phyloP scores from a whole-genome alignment of 2,888 invertebrate genomes.

The Linnaemya vulpina region DNA sequence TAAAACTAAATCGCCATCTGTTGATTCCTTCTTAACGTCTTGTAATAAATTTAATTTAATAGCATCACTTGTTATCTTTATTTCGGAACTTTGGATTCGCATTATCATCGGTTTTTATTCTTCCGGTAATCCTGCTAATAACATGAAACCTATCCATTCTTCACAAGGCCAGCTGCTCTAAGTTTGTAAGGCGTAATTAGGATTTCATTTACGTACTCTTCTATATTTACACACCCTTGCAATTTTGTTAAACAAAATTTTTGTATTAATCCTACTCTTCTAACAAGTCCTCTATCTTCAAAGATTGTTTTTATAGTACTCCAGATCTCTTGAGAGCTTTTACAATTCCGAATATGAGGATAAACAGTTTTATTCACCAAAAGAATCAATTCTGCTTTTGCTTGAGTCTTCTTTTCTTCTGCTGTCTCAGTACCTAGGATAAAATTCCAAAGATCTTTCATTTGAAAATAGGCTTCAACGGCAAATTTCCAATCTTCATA shows the following conservation, averaged over 20 bases:
- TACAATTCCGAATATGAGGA: slow-evolving; percentile 11
- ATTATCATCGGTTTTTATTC: slow-evolving; percentile 33
- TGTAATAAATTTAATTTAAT: slow-evolving; percentile 1
- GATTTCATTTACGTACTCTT: slow-evolving; percentile 46
- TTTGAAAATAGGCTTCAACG: slow-evolving; percentile 48
- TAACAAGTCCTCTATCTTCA: slow-evolving; percentile 38
- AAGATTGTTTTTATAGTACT: neutral
- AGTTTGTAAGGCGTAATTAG: slow-evolving; percentile 35
- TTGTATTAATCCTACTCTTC: slow-evolving; percentile 50
- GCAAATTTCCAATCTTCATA: slow-evolving; percentile 55
- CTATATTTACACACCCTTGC: slow-evolving; percentile 30
- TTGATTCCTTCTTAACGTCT: slow-evolving; percentile 16
- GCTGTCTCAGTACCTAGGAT: slow-evolving; percentile 36
- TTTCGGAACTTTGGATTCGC: slow-evolving; percentile 32
- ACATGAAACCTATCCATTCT: slow-evolving; percentile 51
- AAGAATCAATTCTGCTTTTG: no score
- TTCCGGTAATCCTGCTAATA: slow-evolving; percentile 49
- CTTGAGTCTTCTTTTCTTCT: slow-evolving; percentile 35
- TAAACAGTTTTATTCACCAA: slow-evolving; percentile 41
- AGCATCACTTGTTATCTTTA: slow-evolving; percentile 17
- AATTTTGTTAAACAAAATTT: slow-evolving; percentile 54
- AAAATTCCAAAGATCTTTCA: slow-evolving; percentile 47
- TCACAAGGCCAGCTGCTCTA: slow-evolving; percentile 42
- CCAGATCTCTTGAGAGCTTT: neutral
- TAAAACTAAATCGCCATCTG: slow-evolving; percentile 16